These are phyloP conservation scores for Athripsodes cinereus DNA, from an alignment of 2,888 invertebrate genomes.

Conservation along the genomic window DNA sequence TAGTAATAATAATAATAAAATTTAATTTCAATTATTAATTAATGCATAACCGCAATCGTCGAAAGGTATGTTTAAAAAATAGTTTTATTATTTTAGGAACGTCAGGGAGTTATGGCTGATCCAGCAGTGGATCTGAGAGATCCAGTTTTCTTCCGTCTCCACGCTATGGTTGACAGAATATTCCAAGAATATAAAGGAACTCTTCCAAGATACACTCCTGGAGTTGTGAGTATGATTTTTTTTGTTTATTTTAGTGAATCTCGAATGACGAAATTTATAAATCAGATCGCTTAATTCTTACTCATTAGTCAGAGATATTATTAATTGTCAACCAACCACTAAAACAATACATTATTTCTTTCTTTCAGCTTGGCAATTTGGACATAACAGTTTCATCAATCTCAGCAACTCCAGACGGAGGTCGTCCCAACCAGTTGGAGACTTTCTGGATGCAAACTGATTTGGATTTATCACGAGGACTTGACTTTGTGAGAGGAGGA, in stretches of 20 bases:
- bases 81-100: conserved; percentile 66
- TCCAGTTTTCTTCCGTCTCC: conserved; percentile 83
- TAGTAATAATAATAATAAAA: not conserved
- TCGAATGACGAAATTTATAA: conserved; percentile 37
- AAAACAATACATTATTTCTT: not conserved
- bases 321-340: not conserved
- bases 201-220: conserved; percentile 48
- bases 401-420: conserved; percentile 38
- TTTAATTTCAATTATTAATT: not conserved
- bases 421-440: conserved; percentile 50
- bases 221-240: conserved; percentile 37
- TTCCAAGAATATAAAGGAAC: conserved; percentile 66
- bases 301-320: not conserved
- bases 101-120: conserved; percentile 72
- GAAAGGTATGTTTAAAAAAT: no score
- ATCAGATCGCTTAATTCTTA: no score
- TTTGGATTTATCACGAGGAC: conserved; percentile 70
- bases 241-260: not conserved
- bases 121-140: conserved; percentile 81
- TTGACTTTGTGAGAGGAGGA: conserved; percentile 70
- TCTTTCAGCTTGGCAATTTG: conserved; percentile 52
- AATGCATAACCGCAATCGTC: no score
- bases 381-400: conserved; percentile 52
- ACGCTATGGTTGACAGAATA: conserved; percentile 67
- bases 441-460: conserved; percentile 79